These are phyloP conservation scores for Anolis apletophallus DNA, from an alignment of 2,797 vertebrate genomes.

Conservation along the genomic window DNA sequence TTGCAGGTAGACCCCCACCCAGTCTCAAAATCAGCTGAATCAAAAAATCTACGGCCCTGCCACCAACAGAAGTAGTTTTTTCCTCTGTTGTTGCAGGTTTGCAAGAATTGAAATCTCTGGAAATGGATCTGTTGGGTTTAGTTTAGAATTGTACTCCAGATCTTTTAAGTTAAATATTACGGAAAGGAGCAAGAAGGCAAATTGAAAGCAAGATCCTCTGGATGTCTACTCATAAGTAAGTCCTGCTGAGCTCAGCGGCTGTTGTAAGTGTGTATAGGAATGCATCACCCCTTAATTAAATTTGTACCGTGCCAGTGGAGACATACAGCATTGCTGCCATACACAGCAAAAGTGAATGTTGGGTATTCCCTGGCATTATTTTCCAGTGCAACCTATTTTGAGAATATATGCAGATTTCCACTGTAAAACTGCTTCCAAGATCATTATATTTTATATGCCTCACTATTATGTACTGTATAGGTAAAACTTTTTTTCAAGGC, in stretches of 20 bases:
- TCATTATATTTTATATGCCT: not conserved
- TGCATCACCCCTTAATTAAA: not conserved
- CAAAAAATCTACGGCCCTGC: too few relatives aligned
- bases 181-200: not conserved
- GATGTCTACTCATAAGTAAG: not conserved
- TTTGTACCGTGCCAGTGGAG: not conserved
- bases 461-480: not conserved
- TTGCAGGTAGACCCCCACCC: too few relatives aligned
- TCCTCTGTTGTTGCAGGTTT: not conserved
- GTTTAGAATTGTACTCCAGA: not conserved
- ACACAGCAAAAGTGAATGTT: not conserved
- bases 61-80: not conserved
- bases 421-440: not conserved
- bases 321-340: not conserved
- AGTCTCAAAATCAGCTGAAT: too few relatives aligned
- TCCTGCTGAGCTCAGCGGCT: not conserved
- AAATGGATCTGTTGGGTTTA: not conserved
- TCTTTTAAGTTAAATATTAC: not conserved
- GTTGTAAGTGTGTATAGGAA: not conserved
- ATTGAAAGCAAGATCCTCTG: not conserved
- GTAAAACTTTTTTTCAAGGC: not conserved
- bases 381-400: not conserved
- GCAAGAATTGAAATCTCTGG: not conserved
- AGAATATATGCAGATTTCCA: not conserved
- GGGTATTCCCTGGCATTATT: not conserved